These are phyloP conservation scores for Stenichneumon culpator DNA, from an alignment of 2,888 invertebrate species.

Conservation along the genomic window DNA sequence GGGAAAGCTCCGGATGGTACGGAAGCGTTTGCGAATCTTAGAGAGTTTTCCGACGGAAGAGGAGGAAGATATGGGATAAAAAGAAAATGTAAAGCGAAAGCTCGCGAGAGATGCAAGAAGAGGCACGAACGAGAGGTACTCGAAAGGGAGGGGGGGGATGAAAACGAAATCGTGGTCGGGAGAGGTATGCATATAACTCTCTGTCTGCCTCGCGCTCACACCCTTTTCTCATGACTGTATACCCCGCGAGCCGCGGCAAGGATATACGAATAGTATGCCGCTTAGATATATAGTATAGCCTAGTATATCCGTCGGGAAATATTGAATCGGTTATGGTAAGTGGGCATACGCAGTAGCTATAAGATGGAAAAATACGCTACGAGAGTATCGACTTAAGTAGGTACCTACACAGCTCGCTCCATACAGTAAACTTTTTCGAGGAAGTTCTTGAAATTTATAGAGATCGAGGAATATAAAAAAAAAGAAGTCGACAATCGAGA, in stretches of 20 bases:
- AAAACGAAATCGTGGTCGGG: conserved; percentile 57
- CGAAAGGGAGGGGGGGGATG: conserved; percentile 1
- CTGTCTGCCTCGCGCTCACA: conserved; percentile 18
- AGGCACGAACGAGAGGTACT: conserved; percentile 28
- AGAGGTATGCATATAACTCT: conserved; percentile 42
- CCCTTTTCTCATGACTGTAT: conserved; percentile 21
- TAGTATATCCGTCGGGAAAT: conserved; percentile 63
- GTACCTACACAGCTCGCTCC: conserved; percentile 26
- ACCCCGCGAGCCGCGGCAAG: conserved; percentile 24
- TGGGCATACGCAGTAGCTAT: conserved; percentile 55
- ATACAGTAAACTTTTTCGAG: conserved; percentile 39
- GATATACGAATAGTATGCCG: conserved; percentile 41
- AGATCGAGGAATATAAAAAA: conserved; percentile 42
- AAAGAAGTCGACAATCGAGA: conserved; percentile 9
- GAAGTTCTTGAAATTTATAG: conserved; percentile 1
- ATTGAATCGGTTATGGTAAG: conserved; percentile 68
- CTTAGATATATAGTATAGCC: conserved; percentile 41
- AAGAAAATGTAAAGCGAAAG: conserved; percentile 45
- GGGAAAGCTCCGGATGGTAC: conserved; percentile 64
- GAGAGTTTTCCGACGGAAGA: conserved; percentile 46
- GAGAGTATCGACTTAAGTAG: conserved; percentile 52
- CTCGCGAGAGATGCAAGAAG: conserved; percentile 32
- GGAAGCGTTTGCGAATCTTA: conserved; percentile 58
- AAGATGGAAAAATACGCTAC: conserved; percentile 49
- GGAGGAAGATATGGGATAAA: conserved; percentile 29